These are phyloP conservation scores for Apodemia duryi DNA, from an alignment of 2,888 invertebrate genomes.

Conservation along the genomic window DNA sequence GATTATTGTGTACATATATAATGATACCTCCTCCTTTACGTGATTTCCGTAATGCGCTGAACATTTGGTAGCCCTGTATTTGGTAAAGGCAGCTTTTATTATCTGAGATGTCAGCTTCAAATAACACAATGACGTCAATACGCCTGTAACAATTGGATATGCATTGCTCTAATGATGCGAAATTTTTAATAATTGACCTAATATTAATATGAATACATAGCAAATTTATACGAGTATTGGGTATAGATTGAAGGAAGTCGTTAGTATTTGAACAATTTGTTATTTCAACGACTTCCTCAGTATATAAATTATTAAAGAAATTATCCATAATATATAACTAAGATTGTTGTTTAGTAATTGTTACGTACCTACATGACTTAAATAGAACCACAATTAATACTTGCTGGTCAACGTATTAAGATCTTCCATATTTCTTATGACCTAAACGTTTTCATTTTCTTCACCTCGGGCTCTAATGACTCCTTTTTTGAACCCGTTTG, in stretches of 20 bases:
- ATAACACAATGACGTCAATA: slow-evolving; percentile 14
- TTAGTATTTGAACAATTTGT: neutral
- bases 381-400: neutral
- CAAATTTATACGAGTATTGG: slow-evolving; percentile 14
- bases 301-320: neutral
- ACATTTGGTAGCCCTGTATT: neutral
- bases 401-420: neutral
- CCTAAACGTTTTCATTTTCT: slow-evolving; percentile 14
- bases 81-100: neutral
- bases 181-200: slow-evolving; percentile 21
- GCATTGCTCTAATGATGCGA: slow-evolving; percentile 18
- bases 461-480: slow-evolving; percentile 20
- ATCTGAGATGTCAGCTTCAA: neutral
- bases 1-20: neutral
- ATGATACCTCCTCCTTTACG: slow-evolving; percentile 13
- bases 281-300: neutral
- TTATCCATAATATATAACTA: neutral
- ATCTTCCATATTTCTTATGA: slow-evolving; percentile 18
- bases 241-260: neutral
- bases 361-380: neutral
- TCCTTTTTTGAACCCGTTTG: slow-evolving; percentile 26
- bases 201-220: slow-evolving; percentile 21
- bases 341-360: neutral
- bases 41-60: neutral
- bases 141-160: slow-evolving; percentile 5